These are phyloP conservation scores for Sander lucioperca DNA, from an alignment of 2,113 vertebrate genomes.

Conservation along the genomic window DNA sequence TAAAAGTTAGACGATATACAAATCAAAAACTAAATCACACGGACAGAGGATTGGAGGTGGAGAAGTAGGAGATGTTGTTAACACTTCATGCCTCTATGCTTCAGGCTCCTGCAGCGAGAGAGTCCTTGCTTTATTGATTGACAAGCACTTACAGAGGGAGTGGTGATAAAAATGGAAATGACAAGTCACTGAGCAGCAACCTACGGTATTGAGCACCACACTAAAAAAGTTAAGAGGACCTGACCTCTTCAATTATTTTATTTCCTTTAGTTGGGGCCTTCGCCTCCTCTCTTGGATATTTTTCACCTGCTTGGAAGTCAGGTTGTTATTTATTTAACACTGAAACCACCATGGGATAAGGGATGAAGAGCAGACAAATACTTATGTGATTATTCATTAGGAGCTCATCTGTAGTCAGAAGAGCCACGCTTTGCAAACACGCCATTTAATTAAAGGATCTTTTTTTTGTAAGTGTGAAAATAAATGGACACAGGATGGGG, in stretches of 20 bases:
- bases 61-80: slow-evolving; percentile 46
- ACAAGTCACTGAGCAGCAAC: slow-evolving; percentile 64
- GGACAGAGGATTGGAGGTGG: slow-evolving; percentile 10
- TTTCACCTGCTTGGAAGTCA: slow-evolving; percentile 35
- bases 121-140: slow-evolving; percentile 72
- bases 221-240: slow-evolving; percentile 15
- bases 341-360: slow-evolving; percentile 34
- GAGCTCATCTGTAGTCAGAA: slow-evolving; percentile 46
- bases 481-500: slow-evolving; percentile 2
- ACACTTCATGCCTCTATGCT: slow-evolving; percentile 65
- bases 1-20: neutral
- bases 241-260: slow-evolving; percentile 22
- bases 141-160: slow-evolving; percentile 52
- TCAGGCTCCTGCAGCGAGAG: slow-evolving; percentile 36
- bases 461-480: slow-evolving; percentile 20
- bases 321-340: slow-evolving; percentile 51
- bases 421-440: slow-evolving; percentile 39
- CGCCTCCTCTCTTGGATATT: neutral
- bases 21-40: neutral
- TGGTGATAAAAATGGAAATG: slow-evolving; percentile 69
- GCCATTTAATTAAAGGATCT: slow-evolving; percentile 40
- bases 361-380: slow-evolving; percentile 49
- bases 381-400: slow-evolving; percentile 52
- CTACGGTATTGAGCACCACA: slow-evolving; percentile 16
- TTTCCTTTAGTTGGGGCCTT: neutral